Evolutionary conservation across 2,888 invertebrate genomes (phyloP).

Genomic region (Hipparchia sbordonii): DNA sequence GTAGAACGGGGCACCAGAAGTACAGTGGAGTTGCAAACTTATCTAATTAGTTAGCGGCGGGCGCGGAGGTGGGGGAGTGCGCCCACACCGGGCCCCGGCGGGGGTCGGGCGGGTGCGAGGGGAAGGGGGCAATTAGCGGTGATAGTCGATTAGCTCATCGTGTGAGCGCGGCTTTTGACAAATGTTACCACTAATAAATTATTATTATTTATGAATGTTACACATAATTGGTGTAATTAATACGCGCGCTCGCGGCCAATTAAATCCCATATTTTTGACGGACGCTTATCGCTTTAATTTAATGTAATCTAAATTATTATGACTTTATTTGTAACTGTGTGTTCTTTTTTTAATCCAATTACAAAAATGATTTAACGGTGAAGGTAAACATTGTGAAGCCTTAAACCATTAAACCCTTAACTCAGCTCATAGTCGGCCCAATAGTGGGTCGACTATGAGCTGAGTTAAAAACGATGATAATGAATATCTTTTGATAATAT

Average conservation of each 20-base stretch:
- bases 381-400: too few species aligned
- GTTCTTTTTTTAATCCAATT: not conserved
- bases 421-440: too few species aligned
- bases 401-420: too few species aligned
- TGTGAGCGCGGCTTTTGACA: constrained; percentile 81
- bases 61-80: constrained; percentile 45
- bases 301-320: constrained; percentile 39
- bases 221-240: constrained; percentile 68
- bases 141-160: constrained; percentile 83
- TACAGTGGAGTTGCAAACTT: constrained; percentile 82
- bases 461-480: too few species aligned
- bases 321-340: constrained; percentile 26
- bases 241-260: constrained; percentile 49
- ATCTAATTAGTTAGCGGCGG: constrained; percentile 79
- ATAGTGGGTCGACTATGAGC: too few species aligned
- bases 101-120: constrained; percentile 42
- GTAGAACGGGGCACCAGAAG: constrained; percentile 76
- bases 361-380: not conserved
- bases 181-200: constrained; percentile 77
- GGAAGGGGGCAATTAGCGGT: constrained; percentile 79
- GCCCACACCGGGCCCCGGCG: constrained; percentile 43
- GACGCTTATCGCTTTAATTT: constrained; percentile 48
- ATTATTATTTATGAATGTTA: constrained; percentile 70
- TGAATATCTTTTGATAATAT: too few species aligned
- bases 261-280: constrained; percentile 50